These are phyloP conservation scores for Onychostoma macrolepis DNA, from an alignment of 2,113 vertebrate genomes.

Conservation along the genomic window DNA sequence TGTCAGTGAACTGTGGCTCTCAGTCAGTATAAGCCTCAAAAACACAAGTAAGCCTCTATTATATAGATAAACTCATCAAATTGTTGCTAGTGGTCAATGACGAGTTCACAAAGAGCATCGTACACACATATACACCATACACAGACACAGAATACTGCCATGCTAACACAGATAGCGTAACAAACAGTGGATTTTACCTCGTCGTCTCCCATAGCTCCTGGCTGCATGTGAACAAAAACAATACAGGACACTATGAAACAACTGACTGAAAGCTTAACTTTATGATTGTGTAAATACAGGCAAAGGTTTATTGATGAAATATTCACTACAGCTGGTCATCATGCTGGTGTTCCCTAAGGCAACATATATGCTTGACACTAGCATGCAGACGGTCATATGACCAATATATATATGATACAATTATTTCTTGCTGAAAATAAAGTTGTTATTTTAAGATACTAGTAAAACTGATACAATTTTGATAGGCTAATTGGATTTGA, in stretches of 20 bases:
- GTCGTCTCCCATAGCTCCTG: slow-evolving; percentile 98
- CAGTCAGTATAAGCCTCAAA: neutral
- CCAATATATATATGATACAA: neutral
- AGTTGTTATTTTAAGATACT: neutral
- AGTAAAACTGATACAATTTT: neutral
- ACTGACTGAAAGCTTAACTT: neutral
- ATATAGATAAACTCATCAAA: neutral
- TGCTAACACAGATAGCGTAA: slow-evolving; percentile 32
- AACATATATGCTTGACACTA: neutral
- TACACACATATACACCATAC: slow-evolving; percentile 34
- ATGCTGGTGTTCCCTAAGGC: no score
- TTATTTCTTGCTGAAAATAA: neutral
- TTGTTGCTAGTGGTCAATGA: neutral
- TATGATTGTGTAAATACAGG: neutral
- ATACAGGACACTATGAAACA: slow-evolving; percentile 63
- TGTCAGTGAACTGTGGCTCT: neutral
- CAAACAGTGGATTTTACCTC: slow-evolving; percentile 89
- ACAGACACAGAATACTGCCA: slow-evolving; percentile 29
- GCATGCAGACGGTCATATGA: neutral
- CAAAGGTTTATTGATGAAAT: neutral
- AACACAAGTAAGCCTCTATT: neutral
- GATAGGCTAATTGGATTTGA: neutral
- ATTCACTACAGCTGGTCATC: neutral
- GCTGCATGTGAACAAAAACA: slow-evolving; percentile 98
- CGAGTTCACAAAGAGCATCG: neutral